phyloP scores from a whole-genome alignment of 1,140 invertebrate genomes.

The Solenopsis invicta region DNA sequence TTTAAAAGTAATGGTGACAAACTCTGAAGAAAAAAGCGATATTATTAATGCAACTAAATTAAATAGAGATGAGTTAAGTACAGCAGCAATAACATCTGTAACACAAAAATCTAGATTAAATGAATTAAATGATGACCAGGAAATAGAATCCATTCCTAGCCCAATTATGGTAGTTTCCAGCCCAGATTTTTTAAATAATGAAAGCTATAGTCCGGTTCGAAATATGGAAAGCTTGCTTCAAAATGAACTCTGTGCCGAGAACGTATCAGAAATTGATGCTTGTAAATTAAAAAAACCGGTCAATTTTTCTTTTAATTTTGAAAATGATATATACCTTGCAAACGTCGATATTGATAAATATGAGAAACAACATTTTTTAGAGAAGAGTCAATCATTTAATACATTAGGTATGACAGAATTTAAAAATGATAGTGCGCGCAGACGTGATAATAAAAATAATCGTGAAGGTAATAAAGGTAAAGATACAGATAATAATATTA shows the following conservation, averaged over 20 bases:
- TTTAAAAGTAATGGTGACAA: conserved; percentile 28
- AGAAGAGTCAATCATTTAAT: conserved; percentile 31
- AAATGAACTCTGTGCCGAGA: background rate
- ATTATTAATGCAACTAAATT: background rate
- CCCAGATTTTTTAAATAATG: conserved; percentile 53
- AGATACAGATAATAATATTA: background rate
- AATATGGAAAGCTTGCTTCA: background rate
- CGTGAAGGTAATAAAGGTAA: background rate
- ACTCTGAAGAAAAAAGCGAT: conserved; percentile 20
- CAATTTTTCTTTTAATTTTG: conserved; percentile 22
- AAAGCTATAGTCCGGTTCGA: background rate
- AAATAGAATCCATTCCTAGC: conserved; percentile 24
- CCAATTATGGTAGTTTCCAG: conserved; percentile 68
- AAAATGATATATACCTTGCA: conserved; percentile 62
- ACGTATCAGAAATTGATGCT: background rate
- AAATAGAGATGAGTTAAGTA: conserved; percentile 12
- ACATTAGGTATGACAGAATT: background rate
- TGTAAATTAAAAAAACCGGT: background rate
- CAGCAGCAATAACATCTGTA: background rate
- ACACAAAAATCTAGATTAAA: conserved; percentile 27
- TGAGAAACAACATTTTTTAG: conserved; percentile 17
- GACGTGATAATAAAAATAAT: conserved; percentile 16
- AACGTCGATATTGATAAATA: conserved; percentile 50
- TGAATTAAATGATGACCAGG: conserved; percentile 18
- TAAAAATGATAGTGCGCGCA: background rate